Percentiles rank a stretch among this genome's conserved stretches.
phyloP scores from a whole-genome alignment of 2,797 vertebrate species.

The Crenichthys baileyi region DNA sequence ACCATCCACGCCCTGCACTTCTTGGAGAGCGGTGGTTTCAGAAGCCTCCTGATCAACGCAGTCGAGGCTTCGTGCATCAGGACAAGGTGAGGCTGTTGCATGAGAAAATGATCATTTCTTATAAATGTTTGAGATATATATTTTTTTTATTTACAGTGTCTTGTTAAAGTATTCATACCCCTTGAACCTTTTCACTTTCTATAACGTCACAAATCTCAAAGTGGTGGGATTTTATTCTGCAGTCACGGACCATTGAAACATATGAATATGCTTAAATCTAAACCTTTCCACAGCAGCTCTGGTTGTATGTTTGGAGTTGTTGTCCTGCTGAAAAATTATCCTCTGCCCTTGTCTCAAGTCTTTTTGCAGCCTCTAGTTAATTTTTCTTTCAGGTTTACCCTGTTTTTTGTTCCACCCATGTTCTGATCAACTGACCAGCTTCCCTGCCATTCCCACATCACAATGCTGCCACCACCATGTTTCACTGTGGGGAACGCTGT shows the following conservation, averaged over 20 bases:
- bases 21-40: constrained; percentile 94
- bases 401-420: too few relatives aligned
- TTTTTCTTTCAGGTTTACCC: neutral
- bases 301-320: neutral
- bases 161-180: neutral
- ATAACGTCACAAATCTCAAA: neutral
- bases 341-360: too few relatives aligned
- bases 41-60: constrained; percentile 95
- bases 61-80: constrained; percentile 95
- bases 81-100: constrained; percentile 81
- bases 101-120: neutral
- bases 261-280: neutral
- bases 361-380: neutral
- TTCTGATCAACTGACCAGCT: too few relatives aligned
- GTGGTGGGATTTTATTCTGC: neutral
- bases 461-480: too few relatives aligned
- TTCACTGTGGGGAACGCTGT: too few relatives aligned
- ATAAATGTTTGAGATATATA: neutral
- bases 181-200: neutral
- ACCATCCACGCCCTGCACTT: constrained; percentile 96
- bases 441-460: too few relatives aligned
- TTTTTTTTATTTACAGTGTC: neutral
- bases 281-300: neutral
- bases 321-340: too few relatives aligned
- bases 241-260: neutral